phyloP scores from a whole-genome alignment of 2,113 vertebrate species.

The Neogobius melanostomus region DNA sequence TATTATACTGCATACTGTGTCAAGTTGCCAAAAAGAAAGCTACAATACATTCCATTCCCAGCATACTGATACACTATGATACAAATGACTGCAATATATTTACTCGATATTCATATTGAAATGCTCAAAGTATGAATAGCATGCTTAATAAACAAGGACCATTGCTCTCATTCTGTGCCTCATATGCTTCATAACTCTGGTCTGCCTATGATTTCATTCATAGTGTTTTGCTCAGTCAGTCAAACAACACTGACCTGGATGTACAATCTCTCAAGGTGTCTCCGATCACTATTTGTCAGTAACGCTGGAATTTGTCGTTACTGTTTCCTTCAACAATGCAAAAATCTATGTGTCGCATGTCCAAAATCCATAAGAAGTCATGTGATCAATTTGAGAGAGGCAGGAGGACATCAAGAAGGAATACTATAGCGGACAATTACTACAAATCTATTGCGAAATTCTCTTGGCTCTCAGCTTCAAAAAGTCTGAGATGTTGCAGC shows the following conservation, averaged over 20 bases:
- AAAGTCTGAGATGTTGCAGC: conserved; percentile 52
- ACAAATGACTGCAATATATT: neutral
- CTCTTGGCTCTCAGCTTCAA: conserved; percentile 58
- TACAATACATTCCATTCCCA: conserved; percentile 4
- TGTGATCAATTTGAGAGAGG: conserved; percentile 48
- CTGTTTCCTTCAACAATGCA: conserved; percentile 65
- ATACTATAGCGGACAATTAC: conserved; percentile 59
- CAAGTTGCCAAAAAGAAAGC: neutral
- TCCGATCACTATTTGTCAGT: conserved; percentile 42
- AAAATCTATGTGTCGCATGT: conserved; percentile 75
- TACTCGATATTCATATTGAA: neutral
- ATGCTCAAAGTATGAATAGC: neutral
- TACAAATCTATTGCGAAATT: conserved; percentile 47
- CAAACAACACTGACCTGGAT: conserved; percentile 11
- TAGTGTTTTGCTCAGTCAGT: conserved; percentile 19
- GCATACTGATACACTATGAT: neutral
- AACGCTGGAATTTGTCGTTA: conserved; percentile 59
- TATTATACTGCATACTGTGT: conserved; percentile 30
- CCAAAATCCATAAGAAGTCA: conserved; percentile 52
- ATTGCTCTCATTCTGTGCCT: conserved; percentile 60
- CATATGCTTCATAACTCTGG: conserved; percentile 31
- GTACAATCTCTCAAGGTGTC: conserved; percentile 54
- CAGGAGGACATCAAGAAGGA: conserved; percentile 58
- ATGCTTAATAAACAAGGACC: conserved; percentile 64
- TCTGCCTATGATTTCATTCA: conserved; percentile 16